A percentile compares a stretch with the other conserved stretches of the same genome.
Conservation (phyloP, 2,113 vertebrate genomes). For the Andinoacara biseriatus region DNA sequence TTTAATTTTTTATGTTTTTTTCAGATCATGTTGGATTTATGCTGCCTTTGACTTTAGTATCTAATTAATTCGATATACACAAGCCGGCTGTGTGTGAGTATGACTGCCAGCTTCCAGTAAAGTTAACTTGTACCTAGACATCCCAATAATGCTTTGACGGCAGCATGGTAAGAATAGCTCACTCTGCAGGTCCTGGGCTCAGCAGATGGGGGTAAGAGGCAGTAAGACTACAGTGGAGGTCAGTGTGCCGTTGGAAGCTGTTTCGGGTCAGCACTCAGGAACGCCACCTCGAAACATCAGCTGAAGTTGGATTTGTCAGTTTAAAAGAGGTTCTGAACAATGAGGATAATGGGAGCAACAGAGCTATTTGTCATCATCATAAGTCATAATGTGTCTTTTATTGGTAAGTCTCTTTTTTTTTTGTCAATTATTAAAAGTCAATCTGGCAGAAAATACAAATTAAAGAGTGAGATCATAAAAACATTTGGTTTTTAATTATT, state of each 20-base stretch:
- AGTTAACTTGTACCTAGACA: conserved; percentile 57
- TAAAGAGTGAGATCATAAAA: neutral
- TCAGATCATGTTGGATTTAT: neutral
- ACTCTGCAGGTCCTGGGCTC: conserved; percentile 70
- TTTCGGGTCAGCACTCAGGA: fast-evolving
- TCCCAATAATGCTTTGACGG: conserved; percentile 81
- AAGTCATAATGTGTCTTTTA: conserved; percentile 84
- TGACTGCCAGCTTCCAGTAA: neutral
- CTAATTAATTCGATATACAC: neutral
- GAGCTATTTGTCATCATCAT: conserved; percentile 83
- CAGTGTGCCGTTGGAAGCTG: neutral
- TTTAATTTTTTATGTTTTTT: neutral
- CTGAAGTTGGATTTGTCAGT: neutral
- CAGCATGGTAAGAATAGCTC: conserved; percentile 88
- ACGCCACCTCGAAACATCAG: neutral
- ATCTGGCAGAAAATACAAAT: neutral
- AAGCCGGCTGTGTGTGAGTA: fast-evolving
- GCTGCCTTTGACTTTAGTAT: neutral
- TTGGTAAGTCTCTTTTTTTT: conserved; percentile 76
- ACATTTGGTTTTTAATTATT: fast-evolving
- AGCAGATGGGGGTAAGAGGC: conserved; percentile 44
- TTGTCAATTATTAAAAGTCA: neutral
- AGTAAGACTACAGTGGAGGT: neutral
- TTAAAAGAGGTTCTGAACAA: neutral
- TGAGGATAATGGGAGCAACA: conserved; percentile 72